These are phyloP conservation scores for Tylochromis polylepis DNA, from an alignment of 2,113 vertebrate species.

Conservation along the genomic window DNA sequence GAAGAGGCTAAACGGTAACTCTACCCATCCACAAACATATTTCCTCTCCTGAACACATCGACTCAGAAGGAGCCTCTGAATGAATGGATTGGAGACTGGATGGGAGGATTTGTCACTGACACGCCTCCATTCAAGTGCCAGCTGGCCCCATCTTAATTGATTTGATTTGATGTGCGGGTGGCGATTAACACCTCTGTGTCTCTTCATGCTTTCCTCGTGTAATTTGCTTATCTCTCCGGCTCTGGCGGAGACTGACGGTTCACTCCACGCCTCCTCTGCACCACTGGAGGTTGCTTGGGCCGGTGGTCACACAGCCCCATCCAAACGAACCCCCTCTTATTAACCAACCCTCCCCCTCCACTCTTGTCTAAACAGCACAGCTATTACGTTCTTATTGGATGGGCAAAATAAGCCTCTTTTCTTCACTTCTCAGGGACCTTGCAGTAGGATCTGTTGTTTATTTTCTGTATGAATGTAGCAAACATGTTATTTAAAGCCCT, in stretches of 20 bases:
- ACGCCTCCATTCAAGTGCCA: conserved; percentile 21
- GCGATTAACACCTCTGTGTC: neutral
- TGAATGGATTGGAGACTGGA: neutral
- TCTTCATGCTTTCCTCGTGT: neutral
- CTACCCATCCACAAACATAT: neutral
- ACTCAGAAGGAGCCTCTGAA: neutral
- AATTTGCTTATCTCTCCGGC: conserved; percentile 22
- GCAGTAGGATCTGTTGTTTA: neutral
- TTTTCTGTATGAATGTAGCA: neutral
- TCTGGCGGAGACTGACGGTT: neutral
- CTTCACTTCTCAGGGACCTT: neutral
- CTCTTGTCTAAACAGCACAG: neutral
- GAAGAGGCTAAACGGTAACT: neutral
- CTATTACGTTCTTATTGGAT: conserved; percentile 24
- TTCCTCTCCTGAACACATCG: neutral
- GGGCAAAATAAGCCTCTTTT: conserved; percentile 40
- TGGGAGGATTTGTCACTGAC: conserved; percentile 28
- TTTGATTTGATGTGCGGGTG: conserved; percentile 39
- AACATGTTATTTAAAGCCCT: neutral
- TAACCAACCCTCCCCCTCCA: neutral
- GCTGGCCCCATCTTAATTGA: conserved; percentile 48
- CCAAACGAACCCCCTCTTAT: neutral
- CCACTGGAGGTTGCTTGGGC: neutral
- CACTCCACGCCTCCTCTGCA: neutral
- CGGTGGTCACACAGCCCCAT: neutral